Conservation (phyloP, 2,888 invertebrate species). For the Hydroisotoma schaefferi region DNA sequence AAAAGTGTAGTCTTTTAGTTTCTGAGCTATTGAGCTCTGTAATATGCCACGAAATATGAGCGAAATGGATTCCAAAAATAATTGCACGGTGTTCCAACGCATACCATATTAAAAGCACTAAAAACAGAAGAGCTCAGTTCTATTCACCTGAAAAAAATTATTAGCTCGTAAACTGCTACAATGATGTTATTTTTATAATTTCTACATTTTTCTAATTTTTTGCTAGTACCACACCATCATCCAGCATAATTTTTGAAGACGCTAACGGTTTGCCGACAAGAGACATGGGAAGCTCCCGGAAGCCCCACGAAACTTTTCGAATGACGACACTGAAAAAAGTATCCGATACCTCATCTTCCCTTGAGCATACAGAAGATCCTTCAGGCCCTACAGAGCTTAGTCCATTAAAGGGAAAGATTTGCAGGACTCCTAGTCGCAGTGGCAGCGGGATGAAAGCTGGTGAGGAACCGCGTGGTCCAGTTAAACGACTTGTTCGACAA, state of each 20-base stretch:
- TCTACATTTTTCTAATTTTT: background rate
- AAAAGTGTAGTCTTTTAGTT: too few species aligned
- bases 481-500: slow-evolving; percentile 65
- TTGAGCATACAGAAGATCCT: background rate
- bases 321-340: slow-evolving; percentile 14
- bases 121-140: too few species aligned
- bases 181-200: too few species aligned
- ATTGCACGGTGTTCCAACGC: too few species aligned
- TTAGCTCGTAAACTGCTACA: too few species aligned
- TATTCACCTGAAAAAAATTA: too few species aligned
- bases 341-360: background rate
- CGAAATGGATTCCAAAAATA: too few species aligned
- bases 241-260: slow-evolving; percentile 24
- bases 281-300: slow-evolving; percentile 4
- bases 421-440: too few species aligned
- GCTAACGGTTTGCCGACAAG: slow-evolving; percentile 15
- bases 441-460: background rate
- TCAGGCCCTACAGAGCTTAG: slow-evolving; percentile 29
- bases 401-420: slow-evolving; percentile 24
- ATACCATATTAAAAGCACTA: too few species aligned
- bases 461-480: slow-evolving; percentile 8
- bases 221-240: slow-evolving; percentile 17
- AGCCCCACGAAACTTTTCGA: slow-evolving; percentile 24
- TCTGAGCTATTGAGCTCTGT: too few species aligned
- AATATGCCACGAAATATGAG: too few species aligned